Base-by-base conservation (phyloP, 2,888 invertebrate genomes). In the Dicycla oo region DNA sequence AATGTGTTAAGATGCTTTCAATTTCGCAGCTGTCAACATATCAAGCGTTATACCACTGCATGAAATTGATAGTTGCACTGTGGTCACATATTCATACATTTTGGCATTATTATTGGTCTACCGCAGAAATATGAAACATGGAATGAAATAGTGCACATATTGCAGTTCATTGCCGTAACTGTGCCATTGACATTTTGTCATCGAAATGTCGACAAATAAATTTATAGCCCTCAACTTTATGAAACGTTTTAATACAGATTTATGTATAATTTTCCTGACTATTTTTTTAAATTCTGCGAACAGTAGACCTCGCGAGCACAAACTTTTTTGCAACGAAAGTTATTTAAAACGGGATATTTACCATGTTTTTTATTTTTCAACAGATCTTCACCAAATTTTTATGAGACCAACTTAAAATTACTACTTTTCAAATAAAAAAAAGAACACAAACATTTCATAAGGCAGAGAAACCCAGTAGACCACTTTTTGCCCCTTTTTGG, bases 141-240 rank as follows among this genome's bases (percentile, higher is more conserved):
- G 11, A 62, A 6, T 67, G 53, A 67, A 62, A 61, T 69, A 70
- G 49, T 66, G 47, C 56, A 61, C 38, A 66, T 45, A 49, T 60
- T 70, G 54, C 66, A 64, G 11, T 68, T 70, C 38, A 53, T 54
- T 72, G 56, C 18, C 13, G 51, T 57, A 51, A 61, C 65, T 64
- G 51, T 26, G 47, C 34, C 66, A 66, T 72, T 65, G 54, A 73
- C n/a, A 73, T 82, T 62, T 78, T 84, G 69, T 68, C 71, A 73
- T 60, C 69, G 49, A 75, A 68, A 73, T 65, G 10, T 3, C 66
- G 54, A 10, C 47, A 23, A 60, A 66, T 30, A 58, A 56, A 68
- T 72, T 56, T 73, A 82, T 62, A 51, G 60, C 23, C 13, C 20
- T 34, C 45, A 26, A 51, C 18, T 78, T 82, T 78, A 20, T 45